Evolutionary conservation across 2,113 vertebrate species (phyloP).

Genomic region (Leptocoma aspasia): DNA sequence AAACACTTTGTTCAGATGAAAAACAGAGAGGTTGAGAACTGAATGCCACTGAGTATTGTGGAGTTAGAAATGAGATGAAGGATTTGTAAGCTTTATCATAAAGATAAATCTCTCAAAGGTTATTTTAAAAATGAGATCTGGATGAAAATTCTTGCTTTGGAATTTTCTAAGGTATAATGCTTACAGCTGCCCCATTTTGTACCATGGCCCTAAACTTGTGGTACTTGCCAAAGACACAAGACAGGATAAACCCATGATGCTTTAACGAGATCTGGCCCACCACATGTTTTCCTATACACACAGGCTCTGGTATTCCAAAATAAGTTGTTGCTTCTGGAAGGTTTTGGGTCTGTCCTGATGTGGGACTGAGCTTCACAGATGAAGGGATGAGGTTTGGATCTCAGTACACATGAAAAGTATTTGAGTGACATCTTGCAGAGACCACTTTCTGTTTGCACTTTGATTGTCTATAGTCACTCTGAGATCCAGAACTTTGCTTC

Average conservation of each 20-base stretch:
- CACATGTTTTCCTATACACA: fast-evolving
- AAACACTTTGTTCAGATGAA: neutral
- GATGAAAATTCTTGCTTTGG: neutral
- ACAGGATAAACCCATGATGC: neutral
- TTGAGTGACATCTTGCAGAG: neutral
- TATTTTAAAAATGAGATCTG: neutral
- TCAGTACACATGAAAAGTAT: neutral
- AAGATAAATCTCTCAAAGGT: neutral
- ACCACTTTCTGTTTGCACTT: neutral
- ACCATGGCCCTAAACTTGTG: neutral
- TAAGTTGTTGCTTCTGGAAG: neutral
- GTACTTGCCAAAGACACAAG: neutral
- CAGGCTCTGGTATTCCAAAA: neutral
- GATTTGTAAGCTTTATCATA: neutral
- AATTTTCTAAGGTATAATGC: neutral
- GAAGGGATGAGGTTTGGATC: neutral
- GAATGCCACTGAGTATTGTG: neutral
- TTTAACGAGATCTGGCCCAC: neutral
- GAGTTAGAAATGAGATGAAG: neutral
- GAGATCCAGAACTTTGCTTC: neutral
- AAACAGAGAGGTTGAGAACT: neutral
- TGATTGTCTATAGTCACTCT: neutral
- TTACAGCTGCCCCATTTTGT: neutral
- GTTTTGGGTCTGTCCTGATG: neutral
- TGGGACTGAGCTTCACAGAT: neutral